Conservation (phyloP, 2,888 invertebrate species). For the Oxyteleia sp. region DNA sequence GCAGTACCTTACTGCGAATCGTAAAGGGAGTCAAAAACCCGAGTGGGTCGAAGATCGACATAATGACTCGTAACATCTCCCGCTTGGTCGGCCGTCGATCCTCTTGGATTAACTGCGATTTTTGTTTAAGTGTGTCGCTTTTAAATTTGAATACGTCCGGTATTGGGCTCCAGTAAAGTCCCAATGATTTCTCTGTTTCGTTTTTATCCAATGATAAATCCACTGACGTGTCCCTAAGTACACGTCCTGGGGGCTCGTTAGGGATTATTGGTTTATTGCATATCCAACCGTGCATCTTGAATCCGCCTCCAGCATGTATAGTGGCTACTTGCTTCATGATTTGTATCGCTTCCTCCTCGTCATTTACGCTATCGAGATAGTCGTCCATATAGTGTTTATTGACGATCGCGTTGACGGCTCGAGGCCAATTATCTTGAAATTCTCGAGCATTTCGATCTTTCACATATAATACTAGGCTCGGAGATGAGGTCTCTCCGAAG, state of each 20-base stretch:
- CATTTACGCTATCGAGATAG: conserved; percentile 39
- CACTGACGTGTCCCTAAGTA: too few species aligned
- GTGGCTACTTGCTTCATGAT: conserved; percentile 50
- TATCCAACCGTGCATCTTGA: conserved; percentile 1
- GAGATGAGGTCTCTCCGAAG: conserved; percentile 73
- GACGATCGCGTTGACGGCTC: conserved; percentile 75
- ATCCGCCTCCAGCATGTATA: conserved; percentile 2
- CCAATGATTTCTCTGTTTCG: too few species aligned
- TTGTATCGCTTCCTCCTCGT: conserved; percentile 66
- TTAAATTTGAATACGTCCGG: too few species aligned
- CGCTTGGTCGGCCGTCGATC: conserved; percentile 74
- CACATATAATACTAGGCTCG: conserved; percentile 69
- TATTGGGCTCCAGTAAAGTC: not conserved
- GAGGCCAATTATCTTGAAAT: conserved; percentile 64
- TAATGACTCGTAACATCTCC: conserved; percentile 71
- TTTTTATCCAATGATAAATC: too few species aligned
- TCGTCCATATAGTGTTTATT: conserved; percentile 79
- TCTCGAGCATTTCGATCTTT: conserved; percentile 77
- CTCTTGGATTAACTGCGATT: too few species aligned
- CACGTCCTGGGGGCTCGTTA: too few species aligned
- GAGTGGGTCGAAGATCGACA: conserved; percentile 81
- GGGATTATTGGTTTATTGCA: too few species aligned
- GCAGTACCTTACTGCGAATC: conserved; percentile 74
- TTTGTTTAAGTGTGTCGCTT: too few species aligned
- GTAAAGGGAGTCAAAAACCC: conserved; percentile 76